Percentiles rank a stretch among this genome's conserved stretches.
phyloP scores from a whole-genome alignment of 2,888 invertebrate species.

The Tetheella fluctuosa region DNA sequence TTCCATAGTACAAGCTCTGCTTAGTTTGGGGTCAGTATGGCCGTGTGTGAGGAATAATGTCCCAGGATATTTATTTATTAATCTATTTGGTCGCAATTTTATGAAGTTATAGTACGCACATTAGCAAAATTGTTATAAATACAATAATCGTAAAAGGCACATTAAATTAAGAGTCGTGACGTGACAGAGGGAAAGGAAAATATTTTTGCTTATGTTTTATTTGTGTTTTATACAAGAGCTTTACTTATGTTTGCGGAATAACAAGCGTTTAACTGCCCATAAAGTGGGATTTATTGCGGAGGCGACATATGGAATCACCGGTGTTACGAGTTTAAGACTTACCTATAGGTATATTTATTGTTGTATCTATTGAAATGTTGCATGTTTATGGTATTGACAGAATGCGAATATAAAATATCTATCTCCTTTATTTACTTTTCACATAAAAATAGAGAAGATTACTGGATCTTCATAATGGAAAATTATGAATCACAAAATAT shows the following conservation, averaged over 20 bases:
- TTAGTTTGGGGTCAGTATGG: no score
- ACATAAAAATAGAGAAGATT: no score
- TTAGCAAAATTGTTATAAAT: conserved; percentile 35
- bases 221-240: conserved; percentile 52
- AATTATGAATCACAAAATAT: no score
- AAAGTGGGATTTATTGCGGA: conserved; percentile 67
- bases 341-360: conserved; percentile 34
- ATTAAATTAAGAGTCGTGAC: conserved; percentile 38
- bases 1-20: no score
- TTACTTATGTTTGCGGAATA: conserved; percentile 65
- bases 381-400: conserved; percentile 14
- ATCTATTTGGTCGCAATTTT: neutral
- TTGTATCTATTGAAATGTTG: conserved; percentile 30
- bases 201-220: conserved; percentile 53
- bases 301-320: conserved; percentile 63
- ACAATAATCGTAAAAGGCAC: conserved; percentile 43
- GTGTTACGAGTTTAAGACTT: conserved; percentile 52
- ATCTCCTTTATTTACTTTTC: no score
- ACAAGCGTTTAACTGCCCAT: conserved; percentile 76
- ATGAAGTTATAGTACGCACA: conserved; percentile 12
- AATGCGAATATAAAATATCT: neutral
- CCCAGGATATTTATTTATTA: no score
- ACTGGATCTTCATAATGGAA: no score
- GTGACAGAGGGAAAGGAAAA: conserved; percentile 28
- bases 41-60: no score